These are phyloP conservation scores for Coluber constrictor DNA, from an alignment of 2,797 vertebrate genomes.

Conservation along the genomic window DNA sequence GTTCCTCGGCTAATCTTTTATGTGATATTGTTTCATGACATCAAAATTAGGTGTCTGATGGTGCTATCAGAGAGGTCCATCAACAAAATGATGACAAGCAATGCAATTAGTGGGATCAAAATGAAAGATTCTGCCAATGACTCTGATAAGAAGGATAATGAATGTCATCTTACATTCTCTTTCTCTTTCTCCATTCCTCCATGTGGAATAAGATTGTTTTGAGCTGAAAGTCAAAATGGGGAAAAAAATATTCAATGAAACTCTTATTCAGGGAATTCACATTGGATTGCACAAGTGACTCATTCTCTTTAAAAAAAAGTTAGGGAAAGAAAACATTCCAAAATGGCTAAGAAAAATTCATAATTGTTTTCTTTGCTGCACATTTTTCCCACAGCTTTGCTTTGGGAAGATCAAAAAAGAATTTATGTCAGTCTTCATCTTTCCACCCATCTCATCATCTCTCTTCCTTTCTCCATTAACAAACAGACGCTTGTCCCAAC, in stretches of 20 bases:
- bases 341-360: background rate
- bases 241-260: background rate
- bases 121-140: background rate
- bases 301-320: background rate
- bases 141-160: background rate
- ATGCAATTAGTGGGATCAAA: background rate
- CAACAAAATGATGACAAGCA: background rate
- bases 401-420: conserved; percentile 1
- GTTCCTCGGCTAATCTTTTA: background rate
- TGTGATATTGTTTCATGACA: background rate
- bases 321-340: background rate
- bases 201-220: background rate
- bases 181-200: background rate
- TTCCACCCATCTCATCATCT: conserved; percentile 14
- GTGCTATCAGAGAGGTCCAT: background rate
- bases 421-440: conserved; percentile 23
- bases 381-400: background rate
- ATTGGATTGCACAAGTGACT: background rate
- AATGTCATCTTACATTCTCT: background rate
- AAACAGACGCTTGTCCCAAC: conserved; percentile 7
- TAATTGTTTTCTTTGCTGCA: background rate
- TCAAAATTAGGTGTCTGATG: background rate
- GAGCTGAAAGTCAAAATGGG: background rate
- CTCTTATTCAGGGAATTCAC: background rate
- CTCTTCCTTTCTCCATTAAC: background rate